A percentile compares a stretch with the other conserved stretches of the same genome.
Evolutionary conservation across 1,140 invertebrate genomes (phyloP).

Genomic region (Helicoverpa armigera): DNA sequence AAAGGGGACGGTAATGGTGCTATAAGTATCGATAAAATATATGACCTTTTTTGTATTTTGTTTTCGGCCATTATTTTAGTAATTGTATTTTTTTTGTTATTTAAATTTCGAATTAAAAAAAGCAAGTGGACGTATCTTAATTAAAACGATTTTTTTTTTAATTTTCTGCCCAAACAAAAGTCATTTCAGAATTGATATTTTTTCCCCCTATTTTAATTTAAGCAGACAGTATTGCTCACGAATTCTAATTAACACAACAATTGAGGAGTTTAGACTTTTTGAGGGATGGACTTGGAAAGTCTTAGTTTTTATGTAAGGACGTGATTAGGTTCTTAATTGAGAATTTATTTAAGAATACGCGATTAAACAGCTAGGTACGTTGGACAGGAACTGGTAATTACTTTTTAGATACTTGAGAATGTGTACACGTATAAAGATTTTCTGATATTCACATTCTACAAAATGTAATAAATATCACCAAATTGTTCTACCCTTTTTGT

Average conservation of each 20-base stretch:
- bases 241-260: constrained; percentile 52
- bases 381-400: background rate
- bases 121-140: background rate
- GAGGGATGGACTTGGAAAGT: constrained; percentile 44
- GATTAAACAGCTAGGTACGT: constrained; percentile 8
- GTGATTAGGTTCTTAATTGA: constrained; percentile 43
- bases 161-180: constrained; percentile 37
- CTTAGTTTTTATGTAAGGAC: constrained; percentile 40
- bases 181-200: constrained; percentile 38
- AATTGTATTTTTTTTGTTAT: too few species aligned
- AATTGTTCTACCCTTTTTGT: background rate
- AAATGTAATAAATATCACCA: too few species aligned
- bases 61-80: background rate
- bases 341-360: constrained; percentile 37
- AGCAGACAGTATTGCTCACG: constrained; percentile 32
- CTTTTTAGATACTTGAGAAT: background rate
- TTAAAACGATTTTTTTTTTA: constrained; percentile 33
- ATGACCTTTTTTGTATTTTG: background rate
- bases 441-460: background rate
- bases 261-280: constrained; percentile 41
- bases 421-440: background rate
- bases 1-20: constrained; percentile 23
- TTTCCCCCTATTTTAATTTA: constrained; percentile 38
- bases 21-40: background rate
- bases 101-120: background rate